phyloP scores from a whole-genome alignment of 1,140 invertebrate genomes.

The Bicyclus anynana region DNA sequence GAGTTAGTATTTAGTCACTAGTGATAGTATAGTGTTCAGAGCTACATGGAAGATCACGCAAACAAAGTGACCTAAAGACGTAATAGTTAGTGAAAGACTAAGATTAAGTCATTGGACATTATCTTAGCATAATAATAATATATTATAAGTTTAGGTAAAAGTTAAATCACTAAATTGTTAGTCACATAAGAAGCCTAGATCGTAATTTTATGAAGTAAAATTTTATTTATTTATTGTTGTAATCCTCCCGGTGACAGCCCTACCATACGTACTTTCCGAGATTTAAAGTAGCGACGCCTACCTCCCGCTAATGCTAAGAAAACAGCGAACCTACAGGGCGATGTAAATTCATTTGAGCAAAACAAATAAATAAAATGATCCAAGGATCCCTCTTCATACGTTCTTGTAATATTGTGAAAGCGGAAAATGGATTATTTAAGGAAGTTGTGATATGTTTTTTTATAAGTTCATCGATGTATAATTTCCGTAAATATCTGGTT shows the following conservation, averaged over 20 bases:
- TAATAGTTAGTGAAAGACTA: too few species aligned
- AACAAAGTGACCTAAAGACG: too few species aligned
- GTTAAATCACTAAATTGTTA: too few species aligned
- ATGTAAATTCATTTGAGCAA: slow-evolving; percentile 61
- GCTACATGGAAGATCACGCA: too few species aligned
- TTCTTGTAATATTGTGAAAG: slow-evolving; percentile 31
- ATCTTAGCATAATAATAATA: too few species aligned
- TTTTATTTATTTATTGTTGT: background rate
- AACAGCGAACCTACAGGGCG: slow-evolving; percentile 62
- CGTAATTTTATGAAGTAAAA: background rate
- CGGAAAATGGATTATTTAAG: slow-evolving; percentile 15
- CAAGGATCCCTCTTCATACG: slow-evolving; percentile 37
- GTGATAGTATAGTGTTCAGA: too few species aligned
- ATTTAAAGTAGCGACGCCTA: slow-evolving; percentile 57
- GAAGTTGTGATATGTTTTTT: background rate
- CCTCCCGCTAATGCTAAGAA: slow-evolving; percentile 67
- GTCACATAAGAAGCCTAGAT: background rate
- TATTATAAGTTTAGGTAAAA: too few species aligned
- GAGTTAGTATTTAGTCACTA: too few species aligned
- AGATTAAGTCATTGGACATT: too few species aligned
- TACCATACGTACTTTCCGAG: slow-evolving; percentile 46
- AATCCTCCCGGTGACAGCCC: slow-evolving; percentile 42
- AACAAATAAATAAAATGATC: slow-evolving; percentile 61
- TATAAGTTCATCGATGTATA: too few species aligned
- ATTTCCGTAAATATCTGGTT: too few species aligned